These are phyloP conservation scores for Pachliopta kotzebuea DNA, from an alignment of 2,888 invertebrate genomes.

Conservation along the genomic window DNA sequence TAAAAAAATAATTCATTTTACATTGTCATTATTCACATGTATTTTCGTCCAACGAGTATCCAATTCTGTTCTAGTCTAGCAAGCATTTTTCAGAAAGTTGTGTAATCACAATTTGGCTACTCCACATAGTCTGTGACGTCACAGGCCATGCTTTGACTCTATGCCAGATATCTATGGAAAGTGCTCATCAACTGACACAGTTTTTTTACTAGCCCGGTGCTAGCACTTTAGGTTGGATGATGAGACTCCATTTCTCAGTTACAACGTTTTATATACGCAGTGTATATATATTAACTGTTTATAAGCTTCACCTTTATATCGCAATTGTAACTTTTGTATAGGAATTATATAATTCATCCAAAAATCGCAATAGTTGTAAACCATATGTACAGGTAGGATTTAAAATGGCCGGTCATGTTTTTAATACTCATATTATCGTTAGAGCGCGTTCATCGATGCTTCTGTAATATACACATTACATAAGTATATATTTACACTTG, in stretches of 20 bases:
- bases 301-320: conserved; percentile 7
- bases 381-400: conserved; percentile 9
- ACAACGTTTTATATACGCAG: background rate
- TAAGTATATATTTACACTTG: conserved; percentile 12
- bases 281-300: conserved; percentile 6
- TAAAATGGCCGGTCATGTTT: conserved; percentile 4
- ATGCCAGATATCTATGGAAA: too few species aligned
- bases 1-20: too few species aligned
- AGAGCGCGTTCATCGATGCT: conserved; percentile 15
- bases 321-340: conserved; percentile 2
- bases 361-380: conserved; percentile 1
- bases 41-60: too few species aligned
- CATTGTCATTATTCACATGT: too few species aligned
- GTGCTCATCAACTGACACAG: too few species aligned
- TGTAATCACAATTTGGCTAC: too few species aligned
- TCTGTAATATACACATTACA: conserved; percentile 12
- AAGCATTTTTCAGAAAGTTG: too few species aligned
- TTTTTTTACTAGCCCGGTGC: background rate
- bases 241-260: background rate
- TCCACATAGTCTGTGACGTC: too few species aligned
- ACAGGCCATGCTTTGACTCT: too few species aligned
- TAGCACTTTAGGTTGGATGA: background rate
- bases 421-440: conserved; percentile 11
- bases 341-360: background rate
- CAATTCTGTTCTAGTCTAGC: too few species aligned